Percentiles rank a stretch among this genome's conserved stretches.
These are phyloP conservation scores for Chrysolina haemoptera DNA, from an alignment of 2,888 invertebrate species.

Conservation along the genomic window DNA sequence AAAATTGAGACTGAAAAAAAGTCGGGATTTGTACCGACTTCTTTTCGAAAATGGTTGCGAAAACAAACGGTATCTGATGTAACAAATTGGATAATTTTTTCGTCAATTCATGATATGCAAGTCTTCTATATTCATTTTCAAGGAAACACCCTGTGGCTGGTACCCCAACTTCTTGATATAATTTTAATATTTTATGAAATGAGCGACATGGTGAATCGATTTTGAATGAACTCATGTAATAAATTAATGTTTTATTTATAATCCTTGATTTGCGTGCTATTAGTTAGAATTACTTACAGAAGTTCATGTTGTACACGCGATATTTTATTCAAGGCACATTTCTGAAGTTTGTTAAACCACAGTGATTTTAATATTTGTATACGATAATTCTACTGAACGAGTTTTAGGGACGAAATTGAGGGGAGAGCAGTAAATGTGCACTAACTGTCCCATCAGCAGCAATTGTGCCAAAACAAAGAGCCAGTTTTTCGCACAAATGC, in stretches of 20 bases:
- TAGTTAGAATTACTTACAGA: conserved; percentile 18
- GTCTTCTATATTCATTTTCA: background rate
- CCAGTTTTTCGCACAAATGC: too few relatives aligned
- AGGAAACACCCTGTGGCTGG: conserved; percentile 10
- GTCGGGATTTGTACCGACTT: too few relatives aligned
- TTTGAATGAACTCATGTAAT: conserved; percentile 42
- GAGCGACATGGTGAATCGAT: conserved; percentile 31
- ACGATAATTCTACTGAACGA: too few relatives aligned
- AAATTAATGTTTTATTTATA: conserved; percentile 43
- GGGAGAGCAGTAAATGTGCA: too few relatives aligned
- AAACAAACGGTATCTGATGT: too few relatives aligned
- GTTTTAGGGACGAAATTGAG: too few relatives aligned
- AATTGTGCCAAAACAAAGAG: too few relatives aligned
- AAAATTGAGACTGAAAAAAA: too few relatives aligned
- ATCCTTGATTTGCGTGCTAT: conserved; percentile 38
- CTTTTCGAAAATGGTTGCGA: too few relatives aligned
- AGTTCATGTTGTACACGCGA: conserved; percentile 39
- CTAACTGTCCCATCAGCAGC: too few relatives aligned
- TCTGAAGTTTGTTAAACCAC: background rate
- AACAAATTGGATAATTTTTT: too few relatives aligned
- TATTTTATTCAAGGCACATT: conserved; percentile 22
- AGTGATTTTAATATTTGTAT: too few relatives aligned
- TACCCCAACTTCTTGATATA: conserved; percentile 20
- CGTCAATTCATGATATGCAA: background rate
- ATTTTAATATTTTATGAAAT: conserved; percentile 22